Evolutionary conservation across 2,797 vertebrate genomes (phyloP), one percentile per base, ranked within the genome.

Genomic region (Poeciliopsis paucimaculata): DNA sequence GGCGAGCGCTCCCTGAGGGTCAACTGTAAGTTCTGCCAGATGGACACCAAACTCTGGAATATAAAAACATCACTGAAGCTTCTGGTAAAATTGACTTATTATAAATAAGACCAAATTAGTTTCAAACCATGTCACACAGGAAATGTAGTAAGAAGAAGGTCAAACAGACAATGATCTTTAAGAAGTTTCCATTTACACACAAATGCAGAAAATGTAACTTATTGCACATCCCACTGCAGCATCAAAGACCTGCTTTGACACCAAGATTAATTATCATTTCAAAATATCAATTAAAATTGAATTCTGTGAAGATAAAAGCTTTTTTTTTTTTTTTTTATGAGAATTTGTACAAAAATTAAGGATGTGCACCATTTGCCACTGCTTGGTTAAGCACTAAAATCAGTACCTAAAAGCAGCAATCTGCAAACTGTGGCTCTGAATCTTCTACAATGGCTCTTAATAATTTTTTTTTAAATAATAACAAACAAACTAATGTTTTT

Each of bases 31-130:
- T 86, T 99, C 98, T 85, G 98, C 98, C 80, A 99, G 92, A 90
- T 99, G 98, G 86, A 99, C 98, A 20, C 98, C 98, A 92, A 99
- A 99, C 92, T 99, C 98, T 99, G 91, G 66, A 78, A 86, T 43
- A 81, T 1, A 64, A 84, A 60, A 6, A 23, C 62, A 39, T 36
- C 36, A 66, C 10, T 39, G 12, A 26, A 1, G 0, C 18, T 26
- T 16, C 34, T 23, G 20, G 23, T 68, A 41, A 68, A 11, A 23
- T 1, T 26, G 1, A 68, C 20, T 41, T 41, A 9, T 26, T 68
- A 23, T 26, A 41, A 51, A 39, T 39, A 9, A 20, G 62, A 34
- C 11, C 57, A 31, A 34, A 31, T 31, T 34, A 8, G 57, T 62
- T 62, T 34, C 57, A 31, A 62, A 34, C 5, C 28, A 31, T 62